A percentile compares a stretch with the other conserved stretches of the same genome.
Conservation (phyloP, 2,113 vertebrate species). For the Oncorhynchus mykiss region DNA sequence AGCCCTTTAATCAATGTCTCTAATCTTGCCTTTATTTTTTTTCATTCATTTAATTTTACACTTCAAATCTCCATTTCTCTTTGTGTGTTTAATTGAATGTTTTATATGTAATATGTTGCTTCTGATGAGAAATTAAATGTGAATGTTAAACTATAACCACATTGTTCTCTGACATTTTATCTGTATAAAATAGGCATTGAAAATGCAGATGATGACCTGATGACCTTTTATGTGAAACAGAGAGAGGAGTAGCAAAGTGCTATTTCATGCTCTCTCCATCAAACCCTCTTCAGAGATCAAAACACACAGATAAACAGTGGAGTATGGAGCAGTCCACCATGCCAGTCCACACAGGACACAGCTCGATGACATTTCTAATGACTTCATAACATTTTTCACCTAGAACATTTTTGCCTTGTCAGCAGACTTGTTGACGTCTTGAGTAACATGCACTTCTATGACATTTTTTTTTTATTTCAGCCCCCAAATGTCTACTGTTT, state of each 20-base stretch:
- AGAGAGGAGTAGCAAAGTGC: constrained; percentile 56
- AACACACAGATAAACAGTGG: constrained; percentile 11
- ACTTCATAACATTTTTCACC: constrained; percentile 44
- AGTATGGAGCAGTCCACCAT: constrained; percentile 55
- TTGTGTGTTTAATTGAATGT: constrained; percentile 29
- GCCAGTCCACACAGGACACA: constrained; percentile 47
- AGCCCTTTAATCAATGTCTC: constrained; percentile 77
- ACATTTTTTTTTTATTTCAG: constrained; percentile 47
- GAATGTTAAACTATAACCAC: constrained; percentile 39
- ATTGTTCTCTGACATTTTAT: constrained; percentile 22
- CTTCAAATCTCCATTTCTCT: constrained; percentile 26
- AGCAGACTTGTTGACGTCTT: constrained; percentile 53
- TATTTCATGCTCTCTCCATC: constrained; percentile 29
- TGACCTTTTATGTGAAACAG: constrained; percentile 7
- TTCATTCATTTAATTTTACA: constrained; percentile 25
- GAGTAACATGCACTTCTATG: constrained; percentile 64
- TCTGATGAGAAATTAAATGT: constrained; percentile 29
- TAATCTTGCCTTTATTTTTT: constrained; percentile 50
- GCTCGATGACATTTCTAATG: constrained; percentile 44
- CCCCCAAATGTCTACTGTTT: not conserved
- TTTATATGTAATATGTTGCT: constrained; percentile 36
- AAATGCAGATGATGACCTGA: constrained; percentile 48
- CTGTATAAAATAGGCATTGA: constrained; percentile 58
- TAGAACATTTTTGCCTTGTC: constrained; percentile 36
- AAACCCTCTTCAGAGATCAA: not conserved